Evolutionary conservation across 2,797 vertebrate genomes (phyloP).

Genomic region (Ara ararauna): DNA sequence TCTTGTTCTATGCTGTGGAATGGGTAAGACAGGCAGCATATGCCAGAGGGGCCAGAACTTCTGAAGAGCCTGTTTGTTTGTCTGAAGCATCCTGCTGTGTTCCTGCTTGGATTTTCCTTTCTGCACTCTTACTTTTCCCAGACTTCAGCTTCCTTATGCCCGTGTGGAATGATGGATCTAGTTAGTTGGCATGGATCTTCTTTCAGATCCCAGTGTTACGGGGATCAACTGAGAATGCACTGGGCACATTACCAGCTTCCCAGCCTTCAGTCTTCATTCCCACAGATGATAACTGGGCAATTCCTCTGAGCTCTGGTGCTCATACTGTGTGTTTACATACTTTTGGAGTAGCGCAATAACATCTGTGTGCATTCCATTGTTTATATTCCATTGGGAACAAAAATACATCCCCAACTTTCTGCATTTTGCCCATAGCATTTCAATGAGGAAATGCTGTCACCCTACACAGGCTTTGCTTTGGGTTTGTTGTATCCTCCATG

Average conservation of each 20-base stretch:
- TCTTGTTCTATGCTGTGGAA: not conserved
- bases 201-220: not conserved
- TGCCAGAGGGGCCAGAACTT: not conserved
- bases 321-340: not conserved
- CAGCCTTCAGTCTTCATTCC: not conserved
- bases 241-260: not conserved
- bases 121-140: not conserved
- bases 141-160: not conserved
- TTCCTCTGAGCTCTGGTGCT: not conserved
- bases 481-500: not conserved
- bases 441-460: accelerated
- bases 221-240: not conserved
- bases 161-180: not conserved
- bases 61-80: not conserved
- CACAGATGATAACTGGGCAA: not conserved
- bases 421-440: not conserved
- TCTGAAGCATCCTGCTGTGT: not conserved
- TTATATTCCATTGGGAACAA: not conserved
- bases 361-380: not conserved
- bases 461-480: accelerated
- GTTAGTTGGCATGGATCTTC: not conserved
- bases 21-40: not conserved
- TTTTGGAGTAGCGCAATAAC: not conserved
- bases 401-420: not conserved
- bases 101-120: not conserved